Conservation (phyloP, 2,888 invertebrate species). For the Drosophila heteroneura region DNA sequence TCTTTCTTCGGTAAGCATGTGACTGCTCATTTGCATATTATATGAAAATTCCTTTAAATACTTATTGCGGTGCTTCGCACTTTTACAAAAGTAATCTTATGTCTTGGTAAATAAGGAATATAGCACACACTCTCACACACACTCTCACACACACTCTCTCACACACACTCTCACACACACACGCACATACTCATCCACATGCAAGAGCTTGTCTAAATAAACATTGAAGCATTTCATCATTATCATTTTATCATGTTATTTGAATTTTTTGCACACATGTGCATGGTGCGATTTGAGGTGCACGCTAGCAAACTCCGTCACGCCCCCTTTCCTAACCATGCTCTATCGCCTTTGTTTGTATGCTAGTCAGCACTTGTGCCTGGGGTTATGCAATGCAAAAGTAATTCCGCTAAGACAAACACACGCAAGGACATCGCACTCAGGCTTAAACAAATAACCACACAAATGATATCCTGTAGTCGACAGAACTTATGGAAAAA, state of each 20-base stretch:
- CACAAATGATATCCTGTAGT: conserved; percentile 33
- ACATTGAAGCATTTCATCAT: conserved; percentile 73
- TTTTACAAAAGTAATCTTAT: conserved; percentile 71
- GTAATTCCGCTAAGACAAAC: conserved; percentile 57
- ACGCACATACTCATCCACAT: neutral
- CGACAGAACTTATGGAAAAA: neutral
- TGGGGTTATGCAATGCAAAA: conserved; percentile 52
- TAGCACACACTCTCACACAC: conserved; percentile 25
- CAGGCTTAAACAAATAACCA: neutral
- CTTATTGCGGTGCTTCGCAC: conserved; percentile 75
- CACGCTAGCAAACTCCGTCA: conserved; percentile 11
- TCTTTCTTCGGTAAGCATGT: conserved; percentile 16
- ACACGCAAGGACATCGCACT: conserved; percentile 29
- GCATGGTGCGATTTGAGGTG: conserved; percentile 45
- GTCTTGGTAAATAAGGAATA: conserved; percentile 49
- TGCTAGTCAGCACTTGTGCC: conserved; percentile 50
- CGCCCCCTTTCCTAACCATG: neutral
- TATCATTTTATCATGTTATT: conserved; percentile 75
- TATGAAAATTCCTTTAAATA: conserved; percentile 79
- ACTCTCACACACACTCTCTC: conserved; percentile 1
- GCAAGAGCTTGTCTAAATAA: conserved; percentile 57
- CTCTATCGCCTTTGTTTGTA: conserved; percentile 36
- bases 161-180: neutral
- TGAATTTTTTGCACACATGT: conserved; percentile 67
- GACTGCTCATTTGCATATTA: conserved; percentile 71